phyloP scores from a whole-genome alignment of 2,888 invertebrate species.

The Pyrocoelia pectoralis region DNA sequence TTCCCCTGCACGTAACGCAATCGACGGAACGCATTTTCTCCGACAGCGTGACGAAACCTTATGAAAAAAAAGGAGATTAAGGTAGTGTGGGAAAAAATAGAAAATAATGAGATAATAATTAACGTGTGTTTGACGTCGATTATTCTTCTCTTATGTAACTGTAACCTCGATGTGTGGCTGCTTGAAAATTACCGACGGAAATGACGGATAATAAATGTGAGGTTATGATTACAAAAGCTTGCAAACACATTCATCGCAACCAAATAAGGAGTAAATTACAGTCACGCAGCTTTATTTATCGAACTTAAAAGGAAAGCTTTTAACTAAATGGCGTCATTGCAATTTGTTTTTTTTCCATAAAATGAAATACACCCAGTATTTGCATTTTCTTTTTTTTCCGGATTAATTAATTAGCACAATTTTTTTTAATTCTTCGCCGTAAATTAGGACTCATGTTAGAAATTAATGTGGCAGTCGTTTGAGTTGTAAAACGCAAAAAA shows the following conservation, averaged over 20 bases:
- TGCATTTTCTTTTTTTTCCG: too few species aligned
- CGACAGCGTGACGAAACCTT: not conserved
- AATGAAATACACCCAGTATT: too few species aligned
- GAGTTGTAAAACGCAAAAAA: too few species aligned
- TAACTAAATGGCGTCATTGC: slow-evolving; percentile 3
- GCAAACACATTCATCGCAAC: not conserved
- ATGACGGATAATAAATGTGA: slow-evolving; percentile 9
- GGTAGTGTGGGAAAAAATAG: not conserved
- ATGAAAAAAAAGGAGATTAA: not conserved
- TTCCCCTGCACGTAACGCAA: not conserved
- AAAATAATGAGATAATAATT: not conserved
- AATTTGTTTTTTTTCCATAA: not conserved
- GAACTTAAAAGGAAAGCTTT: slow-evolving; percentile 10
- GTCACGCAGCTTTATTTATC: slow-evolving; percentile 13
- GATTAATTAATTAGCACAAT: not conserved
- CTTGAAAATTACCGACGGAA: not conserved
- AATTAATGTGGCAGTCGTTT: too few species aligned
- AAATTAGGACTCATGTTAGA: not conserved
- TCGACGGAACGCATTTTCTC: not conserved
- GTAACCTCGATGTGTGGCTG: not conserved
- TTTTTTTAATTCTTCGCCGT: not conserved
- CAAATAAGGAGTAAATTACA: slow-evolving; percentile 14
- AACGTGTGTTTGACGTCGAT: not conserved
- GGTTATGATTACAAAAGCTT: slow-evolving; percentile 1
- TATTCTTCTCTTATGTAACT: not conserved